Percentiles rank a stretch among this genome's conserved stretches.
Evolutionary conservation across 2,797 vertebrate species (phyloP).

Genomic region (Rachycentron canadum): DNA sequence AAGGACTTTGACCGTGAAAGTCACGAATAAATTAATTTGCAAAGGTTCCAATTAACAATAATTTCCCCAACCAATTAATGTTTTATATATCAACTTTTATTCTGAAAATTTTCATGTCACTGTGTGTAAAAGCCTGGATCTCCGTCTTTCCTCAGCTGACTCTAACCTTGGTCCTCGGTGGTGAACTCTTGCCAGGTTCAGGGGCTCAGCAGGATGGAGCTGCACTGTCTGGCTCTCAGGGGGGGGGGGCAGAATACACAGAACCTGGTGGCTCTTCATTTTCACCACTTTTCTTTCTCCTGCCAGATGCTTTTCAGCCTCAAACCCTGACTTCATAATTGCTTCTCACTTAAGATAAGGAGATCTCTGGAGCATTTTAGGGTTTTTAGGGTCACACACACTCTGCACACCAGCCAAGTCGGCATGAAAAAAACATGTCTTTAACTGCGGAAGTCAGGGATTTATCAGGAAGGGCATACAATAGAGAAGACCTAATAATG

Average conservation of each 20-base stretch:
- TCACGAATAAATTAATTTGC: no score
- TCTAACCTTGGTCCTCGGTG: not conserved
- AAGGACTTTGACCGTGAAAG: no score
- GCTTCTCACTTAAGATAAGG: not conserved
- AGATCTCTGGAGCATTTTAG: not conserved
- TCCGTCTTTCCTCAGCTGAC: not conserved
- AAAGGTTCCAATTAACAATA: no score
- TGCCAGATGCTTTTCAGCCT: constrained; percentile 1
- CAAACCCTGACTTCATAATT: not conserved
- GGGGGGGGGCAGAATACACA: not conserved
- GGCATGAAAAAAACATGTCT: constrained; percentile 18
- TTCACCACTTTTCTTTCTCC: not conserved
- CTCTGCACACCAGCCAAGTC: not conserved
- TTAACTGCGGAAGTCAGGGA: not conserved
- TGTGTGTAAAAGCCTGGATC: no score
- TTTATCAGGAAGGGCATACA: not conserved
- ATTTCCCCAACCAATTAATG: no score
- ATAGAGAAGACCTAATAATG: constrained; percentile 3
- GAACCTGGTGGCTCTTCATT: not conserved
- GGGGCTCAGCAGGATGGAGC: not conserved
- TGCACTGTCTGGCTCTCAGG: not conserved
- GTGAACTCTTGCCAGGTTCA: constrained; percentile 3
- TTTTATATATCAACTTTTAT: no score
- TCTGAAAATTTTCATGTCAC: no score
- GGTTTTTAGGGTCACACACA: constrained; percentile 1